phyloP scores from a whole-genome alignment of 2,888 invertebrate genomes.

The Amaurobius ferox region DNA sequence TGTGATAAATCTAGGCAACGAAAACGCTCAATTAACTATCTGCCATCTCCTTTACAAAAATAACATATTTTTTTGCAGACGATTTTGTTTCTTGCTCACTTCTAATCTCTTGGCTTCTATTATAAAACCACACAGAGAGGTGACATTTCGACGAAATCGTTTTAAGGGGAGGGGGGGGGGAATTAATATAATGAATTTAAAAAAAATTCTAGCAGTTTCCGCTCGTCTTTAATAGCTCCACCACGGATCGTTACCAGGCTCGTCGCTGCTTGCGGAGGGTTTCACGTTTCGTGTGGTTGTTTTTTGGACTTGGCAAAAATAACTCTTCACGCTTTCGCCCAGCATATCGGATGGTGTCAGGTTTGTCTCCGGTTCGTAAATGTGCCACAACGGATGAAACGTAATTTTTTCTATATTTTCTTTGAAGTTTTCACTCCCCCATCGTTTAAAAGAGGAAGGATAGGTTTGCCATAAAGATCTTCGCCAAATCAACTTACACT shows the following conservation, averaged over 20 bases:
- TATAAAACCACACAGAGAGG: conserved; percentile 61
- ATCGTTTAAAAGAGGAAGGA: background rate
- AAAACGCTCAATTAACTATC: conserved; percentile 18
- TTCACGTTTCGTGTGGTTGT: conserved; percentile 31
- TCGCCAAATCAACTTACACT: conserved; percentile 11
- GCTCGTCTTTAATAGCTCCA: conserved; percentile 55
- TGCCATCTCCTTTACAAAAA: background rate
- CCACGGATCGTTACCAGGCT: conserved; percentile 64
- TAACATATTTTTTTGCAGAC: background rate
- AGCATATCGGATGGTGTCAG: conserved; percentile 58
- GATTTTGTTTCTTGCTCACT: background rate
- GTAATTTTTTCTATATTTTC: conserved; percentile 20
- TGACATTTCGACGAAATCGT: conserved; percentile 52
- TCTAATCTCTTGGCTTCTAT: conserved; percentile 40
- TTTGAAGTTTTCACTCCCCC: background rate
- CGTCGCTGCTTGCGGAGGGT: conserved; percentile 36
- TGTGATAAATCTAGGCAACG: background rate
- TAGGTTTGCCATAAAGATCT: background rate
- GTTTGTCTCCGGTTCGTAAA: conserved; percentile 63
- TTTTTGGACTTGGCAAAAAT: conserved; percentile 52
- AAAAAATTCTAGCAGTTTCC: conserved; percentile 3
- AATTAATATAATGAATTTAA: background rate
- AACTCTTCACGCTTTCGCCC: conserved; percentile 55
- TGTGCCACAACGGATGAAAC: conserved; percentile 67
- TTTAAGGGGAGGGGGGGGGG: background rate